Percentiles rank a stretch among this genome's conserved stretches.
phyloP scores from a whole-genome alignment of 2,797 vertebrate genomes.

The Oreochromis grahami region DNA sequence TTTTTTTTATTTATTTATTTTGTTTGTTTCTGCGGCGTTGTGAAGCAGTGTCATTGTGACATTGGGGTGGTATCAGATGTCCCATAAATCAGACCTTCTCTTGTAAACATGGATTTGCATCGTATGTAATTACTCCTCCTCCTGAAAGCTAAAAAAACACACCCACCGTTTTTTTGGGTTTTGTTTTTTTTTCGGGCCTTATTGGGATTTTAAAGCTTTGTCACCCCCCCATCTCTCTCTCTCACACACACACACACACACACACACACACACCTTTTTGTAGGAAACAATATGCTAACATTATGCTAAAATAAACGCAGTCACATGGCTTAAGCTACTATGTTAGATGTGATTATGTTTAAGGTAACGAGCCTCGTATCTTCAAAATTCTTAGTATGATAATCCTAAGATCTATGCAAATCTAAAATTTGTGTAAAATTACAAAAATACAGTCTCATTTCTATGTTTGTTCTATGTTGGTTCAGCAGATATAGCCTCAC shows the following conservation, averaged over 20 bases:
- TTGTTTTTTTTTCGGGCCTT: background rate
- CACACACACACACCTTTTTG: background rate
- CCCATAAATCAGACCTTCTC: background rate
- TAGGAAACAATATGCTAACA: background rate
- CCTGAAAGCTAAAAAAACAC: background rate
- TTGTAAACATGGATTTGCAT: background rate
- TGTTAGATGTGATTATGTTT: background rate
- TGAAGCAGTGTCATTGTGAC: background rate
- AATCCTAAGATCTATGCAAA: background rate
- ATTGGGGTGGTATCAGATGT: background rate
- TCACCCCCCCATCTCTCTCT: too few species aligned
- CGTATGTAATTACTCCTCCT: constrained; percentile 20
- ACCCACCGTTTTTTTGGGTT: background rate
- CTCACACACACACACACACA: background rate
- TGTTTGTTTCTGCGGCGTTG: background rate
- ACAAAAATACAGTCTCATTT: background rate
- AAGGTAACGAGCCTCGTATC: background rate
- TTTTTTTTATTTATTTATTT: background rate
- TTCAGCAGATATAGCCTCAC: background rate
- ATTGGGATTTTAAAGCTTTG: background rate
- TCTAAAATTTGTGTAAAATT: background rate
- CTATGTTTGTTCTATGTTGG: background rate
- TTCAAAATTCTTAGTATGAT: background rate
- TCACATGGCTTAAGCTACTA: background rate
- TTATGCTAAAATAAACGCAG: background rate